A percentile compares a stretch with the other conserved stretches of the same genome.
Conservation (phyloP, 1,140 invertebrate genomes). For the Leucophenga varia region DNA sequence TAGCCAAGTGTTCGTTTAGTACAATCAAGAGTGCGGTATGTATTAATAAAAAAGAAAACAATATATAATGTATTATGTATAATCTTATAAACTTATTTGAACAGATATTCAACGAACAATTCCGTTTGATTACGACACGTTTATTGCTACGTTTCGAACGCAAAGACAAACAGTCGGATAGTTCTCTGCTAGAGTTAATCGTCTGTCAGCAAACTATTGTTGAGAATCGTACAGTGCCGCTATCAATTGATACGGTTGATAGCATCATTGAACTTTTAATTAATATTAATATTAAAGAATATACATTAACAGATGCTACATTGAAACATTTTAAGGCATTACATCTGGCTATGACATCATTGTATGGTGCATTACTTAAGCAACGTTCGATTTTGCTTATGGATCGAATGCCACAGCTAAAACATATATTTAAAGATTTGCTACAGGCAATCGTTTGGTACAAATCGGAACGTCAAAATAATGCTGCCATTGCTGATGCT, state of each 20-base stretch:
- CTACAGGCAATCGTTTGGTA: slow-evolving; percentile 46
- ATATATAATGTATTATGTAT: neutral
- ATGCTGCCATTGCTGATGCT: slow-evolving; percentile 24
- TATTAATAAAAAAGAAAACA: neutral
- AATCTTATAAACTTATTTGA: neutral
- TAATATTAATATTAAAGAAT: slow-evolving; percentile 41
- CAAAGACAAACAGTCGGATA: slow-evolving; percentile 18
- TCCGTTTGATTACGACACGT: slow-evolving; percentile 28
- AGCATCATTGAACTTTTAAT: slow-evolving; percentile 35
- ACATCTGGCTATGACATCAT: slow-evolving; percentile 27
- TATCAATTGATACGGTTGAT: slow-evolving; percentile 43
- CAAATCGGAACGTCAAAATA: slow-evolving; percentile 40
- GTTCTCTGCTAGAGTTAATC: too few relatives aligned
- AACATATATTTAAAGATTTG: slow-evolving; percentile 40
- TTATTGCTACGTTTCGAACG: slow-evolving; percentile 11
- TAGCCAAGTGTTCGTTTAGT: slow-evolving; percentile 45
- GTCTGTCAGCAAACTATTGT: slow-evolving; percentile 30
- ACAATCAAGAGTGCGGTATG: slow-evolving; percentile 46
- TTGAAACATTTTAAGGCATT: slow-evolving; percentile 28
- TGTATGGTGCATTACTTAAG: slow-evolving; percentile 31
- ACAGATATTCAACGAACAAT: slow-evolving; percentile 53
- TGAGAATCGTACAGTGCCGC: slow-evolving; percentile 37
- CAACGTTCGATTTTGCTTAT: slow-evolving; percentile 36
- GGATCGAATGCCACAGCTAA: slow-evolving; percentile 44
- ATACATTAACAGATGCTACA: slow-evolving; percentile 22